Base-by-base conservation (phyloP, 2,113 vertebrate genomes). In the Ceyx cyanopectus region DNA sequence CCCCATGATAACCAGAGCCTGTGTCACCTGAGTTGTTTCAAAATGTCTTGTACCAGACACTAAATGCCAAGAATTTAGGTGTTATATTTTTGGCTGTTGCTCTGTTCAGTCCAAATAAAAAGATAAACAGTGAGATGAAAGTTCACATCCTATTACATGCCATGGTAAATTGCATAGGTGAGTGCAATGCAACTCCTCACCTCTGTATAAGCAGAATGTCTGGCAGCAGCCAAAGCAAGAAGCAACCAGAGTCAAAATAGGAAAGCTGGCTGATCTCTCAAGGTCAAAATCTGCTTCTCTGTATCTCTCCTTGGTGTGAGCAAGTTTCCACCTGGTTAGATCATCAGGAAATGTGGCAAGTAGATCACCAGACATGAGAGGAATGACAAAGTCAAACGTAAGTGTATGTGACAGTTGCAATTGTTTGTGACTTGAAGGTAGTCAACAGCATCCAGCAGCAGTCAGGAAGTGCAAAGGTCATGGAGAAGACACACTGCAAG, bases 401-500 rank as follows among this genome's bases (percentile, higher is more conserved):
- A 93, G 84, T 74, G n/a, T 84, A 72, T 92, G 84, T 96, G 94
- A 96, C 95, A 94, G 87, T 82, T 97, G 85, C 91, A 96, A 96
- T 94, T 96, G 83, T 91, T 94, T 95, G 86, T 93, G 91, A 95
- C 95, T 95, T 96, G 93, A 92, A 96, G 92, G 93, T 90, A 87
- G 91, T 94, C 85, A 86, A 89, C 76, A 92, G 94, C 93, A 95
- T 79, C n/a, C 63, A 93, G 75, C 88, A 43, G 54, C 53, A 73
- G 56, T 80, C 84, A 94, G 58, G 91, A 93, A 94, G 93, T 89
- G 85, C 93, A 96, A 95, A 96, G 92, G 90, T 87, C 96, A 96
- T 81, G 92, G 68, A 74, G 81, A 90, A 92, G 62, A 75, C 81
- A 85, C 58, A 37, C 34, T 93, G 62, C 68, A 93, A 74, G 67